Base-by-base conservation (phyloP, 2,113 vertebrate genomes). In the Alaudala cheleensis region DNA sequence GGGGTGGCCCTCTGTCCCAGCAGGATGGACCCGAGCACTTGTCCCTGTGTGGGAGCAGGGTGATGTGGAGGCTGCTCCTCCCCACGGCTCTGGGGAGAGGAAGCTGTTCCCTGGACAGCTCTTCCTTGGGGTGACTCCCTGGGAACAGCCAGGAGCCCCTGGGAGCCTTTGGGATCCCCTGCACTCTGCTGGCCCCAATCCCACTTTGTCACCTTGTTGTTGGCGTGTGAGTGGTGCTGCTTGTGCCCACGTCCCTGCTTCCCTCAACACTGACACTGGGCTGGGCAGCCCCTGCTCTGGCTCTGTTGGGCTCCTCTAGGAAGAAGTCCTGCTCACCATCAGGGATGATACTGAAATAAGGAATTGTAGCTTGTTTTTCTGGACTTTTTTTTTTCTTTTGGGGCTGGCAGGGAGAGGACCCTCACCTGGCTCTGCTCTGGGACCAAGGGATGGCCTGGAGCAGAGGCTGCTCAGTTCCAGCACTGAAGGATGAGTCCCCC, bases 321-420 rank as follows among this genome's bases (percentile, higher is more conserved):
- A 76, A 16, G 8, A 58, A 60, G n/a, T 15, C 50, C 72, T 77
- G 54, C 87, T 79, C 39, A 12, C 31, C 73, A 62, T 78, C 42
- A 40, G 24, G 86, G 53, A 10, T 24, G 57, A 51, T 14, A 23
- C 51, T 3, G 14, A 23, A 53, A 81, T 60, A 64, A 23, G 64
- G 56, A 84, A 54, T 31, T 39, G 69, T 74, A 84, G 93, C 64
- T 33, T 42, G 12, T 89, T 82, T 49, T n/a, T 47, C 83, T 92
- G 72, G 56, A 86, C 31, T 90, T 21, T 80, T 91, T 85, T 29
- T 78, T 85, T 29, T 81, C 28, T 11, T 84, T 56, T 60, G 61
- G 69, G 44, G n/a, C 57, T 78, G 67, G 9, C 2, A 2, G 18
- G 49, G 47, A 67, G 62, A 78, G 37, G 61, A 34, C 7, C 39